A percentile compares a stretch with the other conserved stretches of the same genome.
These are phyloP conservation scores for Myanophis thanlyinensis DNA, from an alignment of 2,113 vertebrate species.

Conservation along the genomic window DNA sequence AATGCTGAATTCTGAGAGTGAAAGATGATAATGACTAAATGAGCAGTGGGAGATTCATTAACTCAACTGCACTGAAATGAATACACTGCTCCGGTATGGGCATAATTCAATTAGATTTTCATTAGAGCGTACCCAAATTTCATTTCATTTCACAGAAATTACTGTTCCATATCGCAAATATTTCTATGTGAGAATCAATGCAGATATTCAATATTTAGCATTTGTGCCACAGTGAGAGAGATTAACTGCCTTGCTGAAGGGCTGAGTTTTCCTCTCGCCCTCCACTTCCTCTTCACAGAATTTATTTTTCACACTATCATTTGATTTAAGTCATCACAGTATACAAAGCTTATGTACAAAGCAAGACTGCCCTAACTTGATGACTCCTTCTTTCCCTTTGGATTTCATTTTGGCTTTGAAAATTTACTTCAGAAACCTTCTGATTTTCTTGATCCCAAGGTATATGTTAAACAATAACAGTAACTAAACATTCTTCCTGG, in stretches of 20 bases:
- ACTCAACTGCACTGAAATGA: conserved; percentile 33
- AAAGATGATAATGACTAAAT: conserved; percentile 52
- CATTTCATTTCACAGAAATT: conserved; percentile 43
- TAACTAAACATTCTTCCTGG: background rate
- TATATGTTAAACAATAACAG: background rate
- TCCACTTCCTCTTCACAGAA: background rate
- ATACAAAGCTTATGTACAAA: background rate
- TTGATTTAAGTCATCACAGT: conserved; percentile 12
- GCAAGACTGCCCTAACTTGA: background rate
- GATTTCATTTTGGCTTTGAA: background rate
- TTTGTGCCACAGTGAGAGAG: background rate
- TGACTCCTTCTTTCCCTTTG: background rate
- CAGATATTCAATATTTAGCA: conserved; percentile 38
- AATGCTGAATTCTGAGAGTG: conserved; percentile 37
- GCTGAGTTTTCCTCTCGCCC: background rate
- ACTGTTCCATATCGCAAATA: conserved; percentile 7
- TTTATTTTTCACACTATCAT: conserved; percentile 1
- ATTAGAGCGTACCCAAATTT: conserved; percentile 42
- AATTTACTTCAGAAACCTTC: too few relatives aligned
- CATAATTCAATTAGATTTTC: conserved; percentile 31
- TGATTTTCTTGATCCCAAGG: background rate
- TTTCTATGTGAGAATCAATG: conserved; percentile 29
- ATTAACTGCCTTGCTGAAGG: conserved; percentile 21
- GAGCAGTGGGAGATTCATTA: conserved; percentile 41
- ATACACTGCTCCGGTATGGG: conserved; percentile 26